Conservation (phyloP, 1,140 invertebrate genomes). For the Drosophila pectinifera region DNA sequence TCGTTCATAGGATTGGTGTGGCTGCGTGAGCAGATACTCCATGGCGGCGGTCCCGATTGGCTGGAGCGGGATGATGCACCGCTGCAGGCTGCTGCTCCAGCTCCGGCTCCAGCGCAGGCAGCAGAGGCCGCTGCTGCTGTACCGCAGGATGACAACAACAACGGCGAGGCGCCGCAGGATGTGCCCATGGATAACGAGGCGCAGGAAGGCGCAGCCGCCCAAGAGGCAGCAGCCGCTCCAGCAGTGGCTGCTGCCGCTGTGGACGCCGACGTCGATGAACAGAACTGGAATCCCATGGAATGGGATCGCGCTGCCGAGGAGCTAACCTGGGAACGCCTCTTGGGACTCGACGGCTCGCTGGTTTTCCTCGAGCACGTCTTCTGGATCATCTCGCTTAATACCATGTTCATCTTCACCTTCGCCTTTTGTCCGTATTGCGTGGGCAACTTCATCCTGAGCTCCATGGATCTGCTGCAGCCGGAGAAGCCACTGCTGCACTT, state of each 20-base stretch:
- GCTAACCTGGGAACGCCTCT: constrained; percentile 97
- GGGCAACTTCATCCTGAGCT: constrained; percentile 92
- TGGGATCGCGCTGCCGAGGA: constrained; percentile 99
- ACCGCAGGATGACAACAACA: constrained; percentile 81
- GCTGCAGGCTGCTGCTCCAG: constrained; percentile 81
- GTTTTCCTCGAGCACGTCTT: constrained; percentile 99
- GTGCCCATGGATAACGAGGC: constrained; percentile 69
- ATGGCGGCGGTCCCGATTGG: constrained; percentile 98
- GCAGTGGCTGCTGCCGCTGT: constrained; percentile 52
- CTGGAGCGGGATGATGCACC: constrained; percentile 89
- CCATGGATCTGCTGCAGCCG: constrained; percentile 91
- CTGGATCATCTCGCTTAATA: constrained; percentile 99
- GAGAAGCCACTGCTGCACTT: constrained; percentile 92
- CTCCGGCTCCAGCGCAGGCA: constrained; percentile 65
- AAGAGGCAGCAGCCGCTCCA: constrained; percentile 13
- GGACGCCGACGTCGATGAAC: constrained; percentile 89
- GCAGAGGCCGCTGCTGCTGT: constrained; percentile 68
- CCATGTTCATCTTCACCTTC: constrained; percentile 97
- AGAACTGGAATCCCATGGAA: constrained; percentile 99
- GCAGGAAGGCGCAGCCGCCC: constrained; percentile 13
- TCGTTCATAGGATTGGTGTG: constrained; percentile 98
- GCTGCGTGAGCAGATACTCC: constrained; percentile 98
- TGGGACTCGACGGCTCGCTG: constrained; percentile 98
- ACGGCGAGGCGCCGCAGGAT: constrained; percentile 56
- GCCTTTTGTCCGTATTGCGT: constrained; percentile 99